Percentiles rank a stretch among this genome's conserved stretches.
These are phyloP conservation scores for Drosophila melanocephala DNA, from an alignment of 2,888 invertebrate species.

Conservation along the genomic window DNA sequence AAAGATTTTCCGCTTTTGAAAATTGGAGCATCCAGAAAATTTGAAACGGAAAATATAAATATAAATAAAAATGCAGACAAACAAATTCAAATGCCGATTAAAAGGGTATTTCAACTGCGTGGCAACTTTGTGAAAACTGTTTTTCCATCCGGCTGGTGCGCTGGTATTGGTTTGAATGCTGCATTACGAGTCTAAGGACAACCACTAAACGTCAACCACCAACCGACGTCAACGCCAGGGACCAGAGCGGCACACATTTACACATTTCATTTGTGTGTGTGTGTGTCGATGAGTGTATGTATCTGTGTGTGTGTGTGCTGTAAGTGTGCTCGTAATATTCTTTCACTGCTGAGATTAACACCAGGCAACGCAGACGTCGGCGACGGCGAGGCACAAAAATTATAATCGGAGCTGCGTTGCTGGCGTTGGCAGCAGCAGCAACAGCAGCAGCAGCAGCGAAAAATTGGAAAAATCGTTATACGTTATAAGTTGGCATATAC, in stretches of 20 bases:
- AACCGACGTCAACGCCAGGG: constrained; percentile 64
- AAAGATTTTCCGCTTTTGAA: neutral
- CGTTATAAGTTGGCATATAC: constrained; percentile 50
- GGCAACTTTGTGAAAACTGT: neutral
- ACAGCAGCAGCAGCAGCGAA: constrained; percentile 39
- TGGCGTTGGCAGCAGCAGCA: constrained; percentile 28
- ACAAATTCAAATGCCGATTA: neutral
- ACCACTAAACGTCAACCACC: constrained; percentile 81
- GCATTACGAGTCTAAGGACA: constrained; percentile 67
- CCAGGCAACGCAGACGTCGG: constrained; percentile 43
- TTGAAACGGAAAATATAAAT: neutral
- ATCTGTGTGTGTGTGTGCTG: constrained; percentile 16
- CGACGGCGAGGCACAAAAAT: constrained; percentile 56
- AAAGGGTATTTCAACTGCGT: neutral
- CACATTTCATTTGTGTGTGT: constrained; percentile 9
- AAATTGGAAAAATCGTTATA: constrained; percentile 79
- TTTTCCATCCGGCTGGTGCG: constrained; percentile 18
- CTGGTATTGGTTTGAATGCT: constrained; percentile 60
- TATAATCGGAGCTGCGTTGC: constrained; percentile 57
- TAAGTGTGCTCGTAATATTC: constrained; percentile 58
- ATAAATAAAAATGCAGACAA: neutral
- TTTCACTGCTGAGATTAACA: constrained; percentile 64
- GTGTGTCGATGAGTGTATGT: constrained; percentile 21
- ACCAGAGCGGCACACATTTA: constrained; percentile 65
- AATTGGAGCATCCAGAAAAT: neutral